A percentile compares a stretch with the other conserved stretches of the same genome.
phyloP scores from a whole-genome alignment of 2,113 vertebrate genomes.

The Istiophorus platypterus region DNA sequence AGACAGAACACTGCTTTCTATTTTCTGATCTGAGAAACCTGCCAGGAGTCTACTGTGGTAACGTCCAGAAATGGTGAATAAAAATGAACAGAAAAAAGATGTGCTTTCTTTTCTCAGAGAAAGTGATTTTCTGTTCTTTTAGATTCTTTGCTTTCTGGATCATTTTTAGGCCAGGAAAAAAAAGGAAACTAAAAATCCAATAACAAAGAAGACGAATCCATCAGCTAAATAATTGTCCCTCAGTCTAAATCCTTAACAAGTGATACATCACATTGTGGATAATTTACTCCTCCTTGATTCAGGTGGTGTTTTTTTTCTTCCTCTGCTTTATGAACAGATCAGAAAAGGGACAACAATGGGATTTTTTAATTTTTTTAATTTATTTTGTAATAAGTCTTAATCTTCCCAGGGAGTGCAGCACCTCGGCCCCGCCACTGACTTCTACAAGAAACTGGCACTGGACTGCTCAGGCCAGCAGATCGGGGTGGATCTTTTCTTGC shows the following conservation, averaged over 20 bases:
- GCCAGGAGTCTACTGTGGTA: not conserved
- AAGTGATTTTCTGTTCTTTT: slow-evolving; percentile 5
- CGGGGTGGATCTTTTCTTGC: slow-evolving; percentile 95
- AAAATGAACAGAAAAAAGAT: not conserved
- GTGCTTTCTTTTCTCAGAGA: slow-evolving; percentile 8
- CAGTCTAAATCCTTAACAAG: not conserved
- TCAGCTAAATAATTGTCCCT: too few relatives aligned
- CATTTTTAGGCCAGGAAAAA: not conserved
- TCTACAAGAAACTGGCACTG: slow-evolving; percentile 98
- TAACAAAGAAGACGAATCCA: too few relatives aligned
- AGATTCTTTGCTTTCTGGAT: slow-evolving; percentile 3
- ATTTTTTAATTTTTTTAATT: too few relatives aligned
- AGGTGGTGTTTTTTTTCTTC: not conserved
- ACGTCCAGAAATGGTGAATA: not conserved
- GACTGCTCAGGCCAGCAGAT: slow-evolving; percentile 98
- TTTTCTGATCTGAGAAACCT: slow-evolving; percentile 1
- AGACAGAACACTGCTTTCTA: not conserved
- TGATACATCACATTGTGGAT: not conserved
- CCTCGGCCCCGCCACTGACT: slow-evolving; percentile 97
- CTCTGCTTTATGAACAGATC: not conserved
- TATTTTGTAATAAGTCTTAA: not conserved
- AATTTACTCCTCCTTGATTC: not conserved
- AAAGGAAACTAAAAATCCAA: too few relatives aligned
- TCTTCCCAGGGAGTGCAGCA: slow-evolving; percentile 91
- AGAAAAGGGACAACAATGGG: not conserved